These are phyloP conservation scores for Dermochelys coriacea DNA, from an alignment of 2,797 vertebrate species.

Conservation along the genomic window DNA sequence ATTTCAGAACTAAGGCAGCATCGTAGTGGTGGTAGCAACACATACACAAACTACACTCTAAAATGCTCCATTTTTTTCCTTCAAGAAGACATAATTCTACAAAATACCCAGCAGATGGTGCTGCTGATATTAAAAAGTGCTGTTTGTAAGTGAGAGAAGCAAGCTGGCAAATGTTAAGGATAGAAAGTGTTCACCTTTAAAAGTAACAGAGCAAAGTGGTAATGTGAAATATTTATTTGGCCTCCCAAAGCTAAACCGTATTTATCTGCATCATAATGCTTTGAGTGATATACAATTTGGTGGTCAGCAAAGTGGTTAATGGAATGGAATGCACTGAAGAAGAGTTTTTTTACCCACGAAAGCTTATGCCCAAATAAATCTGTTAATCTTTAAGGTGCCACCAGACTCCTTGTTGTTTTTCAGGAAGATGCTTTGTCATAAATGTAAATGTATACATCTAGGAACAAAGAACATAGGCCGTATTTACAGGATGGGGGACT, in stretches of 20 bases:
- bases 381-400: too few relatives aligned
- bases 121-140: not conserved
- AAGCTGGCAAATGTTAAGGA: fast-evolving
- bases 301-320: not conserved
- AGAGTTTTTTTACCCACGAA: too few relatives aligned
- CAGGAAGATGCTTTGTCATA: not conserved
- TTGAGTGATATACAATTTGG: not conserved
- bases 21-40: not conserved
- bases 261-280: not conserved
- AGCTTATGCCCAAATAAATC: too few relatives aligned
- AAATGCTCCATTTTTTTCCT: not conserved
- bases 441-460: not conserved
- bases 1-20: not conserved
- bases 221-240: not conserved
- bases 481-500: too few relatives aligned
- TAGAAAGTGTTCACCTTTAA: not conserved
- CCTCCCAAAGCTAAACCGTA: not conserved
- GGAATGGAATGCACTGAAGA: not conserved
- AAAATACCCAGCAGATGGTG: constrained; percentile 55
- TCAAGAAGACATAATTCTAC: not conserved
- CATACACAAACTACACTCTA: fast-evolving
- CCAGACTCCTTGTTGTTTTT: too few relatives aligned
- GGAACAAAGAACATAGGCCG: too few relatives aligned
- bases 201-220: not conserved
- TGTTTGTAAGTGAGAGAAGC: fast-evolving